Evolutionary conservation across 2,888 invertebrate species (phyloP), one percentile per base, ranked within the genome.

Genomic region (Euproctis similis): DNA sequence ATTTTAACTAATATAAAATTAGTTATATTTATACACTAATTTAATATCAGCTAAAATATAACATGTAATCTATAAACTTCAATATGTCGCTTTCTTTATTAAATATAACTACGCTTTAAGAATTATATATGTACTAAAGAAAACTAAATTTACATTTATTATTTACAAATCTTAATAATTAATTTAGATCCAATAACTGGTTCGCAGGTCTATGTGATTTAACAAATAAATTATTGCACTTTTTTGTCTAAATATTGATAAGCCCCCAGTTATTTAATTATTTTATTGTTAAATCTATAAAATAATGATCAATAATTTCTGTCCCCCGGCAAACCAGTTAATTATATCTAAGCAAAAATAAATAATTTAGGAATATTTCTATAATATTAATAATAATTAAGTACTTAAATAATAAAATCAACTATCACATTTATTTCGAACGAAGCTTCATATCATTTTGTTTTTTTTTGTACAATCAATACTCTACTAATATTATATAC

Each of bases 391-490:
- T 82, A 80, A 77, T 84, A 84, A 82, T 78, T 76, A 78, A 71
- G n/a, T n/a, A n/a, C n/a, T n/a, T n/a, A n/a, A n/a, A n/a, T n/a
- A n/a, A 70, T 71, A 77, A 69, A 73, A 72, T 74, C 72, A 81
- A 80, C 81, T 84, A 84, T 84, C 82, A 84, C 84, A 84, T 82
- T 81, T 76, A 84, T 74, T 70, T 74, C 68, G 63, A 80, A 81
- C 67, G 69, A 80, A 81, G 78, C 75, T 63, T 74, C 69, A 66
- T 50, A 53, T n/a, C n/a, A n/a, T n/a, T n/a, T n/a, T n/a, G n/a
- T n/a, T n/a, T n/a, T 60, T 53, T 50, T 60, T 80, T 80, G 75
- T 77, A 78, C 75, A 34, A 43, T 47, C 50, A 45, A 45, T 49
- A 44, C 47, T 26, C 28, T n/a, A n/a, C 35, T 36, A 38, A 40